Evolutionary conservation across 2,113 vertebrate species (phyloP).

Genomic region (Psophia crepitans): DNA sequence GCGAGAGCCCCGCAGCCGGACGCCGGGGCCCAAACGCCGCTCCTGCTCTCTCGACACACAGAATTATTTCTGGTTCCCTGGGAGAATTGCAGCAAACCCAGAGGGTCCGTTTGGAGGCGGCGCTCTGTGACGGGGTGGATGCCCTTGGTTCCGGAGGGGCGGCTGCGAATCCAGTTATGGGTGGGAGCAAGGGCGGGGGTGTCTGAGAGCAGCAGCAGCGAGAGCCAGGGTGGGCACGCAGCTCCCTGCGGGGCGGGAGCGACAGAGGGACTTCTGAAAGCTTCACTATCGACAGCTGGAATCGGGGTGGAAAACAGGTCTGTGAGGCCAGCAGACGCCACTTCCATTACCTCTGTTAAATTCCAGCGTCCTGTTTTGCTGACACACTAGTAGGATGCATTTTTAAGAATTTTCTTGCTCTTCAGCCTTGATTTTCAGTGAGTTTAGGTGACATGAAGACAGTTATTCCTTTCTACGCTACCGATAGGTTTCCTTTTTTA

Average conservation of each 20-base stretch:
- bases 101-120: neutral
- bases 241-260: neutral
- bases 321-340: neutral
- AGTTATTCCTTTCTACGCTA: neutral
- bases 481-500: neutral
- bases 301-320: neutral
- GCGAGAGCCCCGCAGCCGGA: neutral
- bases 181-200: fast-evolving
- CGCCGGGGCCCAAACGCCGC: fast-evolving
- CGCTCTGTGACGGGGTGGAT: too few relatives aligned
- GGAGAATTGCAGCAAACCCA: neutral
- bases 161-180: fast-evolving
- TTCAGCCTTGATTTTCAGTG: neutral
- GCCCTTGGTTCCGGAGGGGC: neutral
- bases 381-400: neutral
- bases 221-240: neutral
- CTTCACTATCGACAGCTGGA: neutral
- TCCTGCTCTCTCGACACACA: neutral
- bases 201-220: too few relatives aligned
- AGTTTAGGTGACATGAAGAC: neutral
- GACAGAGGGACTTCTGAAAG: neutral
- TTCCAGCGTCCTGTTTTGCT: neutral
- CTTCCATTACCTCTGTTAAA: too few relatives aligned
- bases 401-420: neutral
- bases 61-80: neutral